These are phyloP conservation scores for Epiperipatus broadwayi DNA, from an alignment of 2,888 invertebrate genomes.

Conservation along the genomic window DNA sequence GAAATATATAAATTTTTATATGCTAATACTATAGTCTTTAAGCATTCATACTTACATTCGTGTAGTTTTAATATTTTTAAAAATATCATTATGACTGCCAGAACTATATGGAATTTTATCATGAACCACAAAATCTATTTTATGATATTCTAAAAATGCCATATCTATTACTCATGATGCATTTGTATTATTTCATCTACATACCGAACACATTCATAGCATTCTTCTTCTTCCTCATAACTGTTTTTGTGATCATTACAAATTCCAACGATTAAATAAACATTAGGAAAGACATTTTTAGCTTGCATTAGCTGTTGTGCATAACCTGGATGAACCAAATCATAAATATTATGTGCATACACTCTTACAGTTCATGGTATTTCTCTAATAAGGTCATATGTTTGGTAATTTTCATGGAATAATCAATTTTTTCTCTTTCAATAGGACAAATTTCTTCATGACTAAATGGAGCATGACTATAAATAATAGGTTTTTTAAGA, in stretches of 20 bases:
- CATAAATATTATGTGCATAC: conserved; percentile 96
- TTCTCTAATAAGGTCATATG: conserved; percentile 59
- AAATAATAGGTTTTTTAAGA: too few relatives aligned
- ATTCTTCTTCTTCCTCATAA: conserved; percentile 73
- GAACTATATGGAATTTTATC: conserved; percentile 92
- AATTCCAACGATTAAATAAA: conserved; percentile 94
- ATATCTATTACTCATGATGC: conserved; percentile 87
- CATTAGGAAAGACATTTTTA: conserved; percentile 83
- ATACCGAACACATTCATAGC: conserved; percentile 89
- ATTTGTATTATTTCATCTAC: conserved; percentile 89
- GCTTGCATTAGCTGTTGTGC: conserved; percentile 90
- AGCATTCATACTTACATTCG: too few relatives aligned
- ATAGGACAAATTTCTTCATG: conserved; percentile 55
- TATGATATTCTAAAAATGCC: conserved; percentile 68
- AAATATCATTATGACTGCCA: conserved; percentile 53
- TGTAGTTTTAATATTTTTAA: conserved; percentile 69
- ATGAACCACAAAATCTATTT: conserved; percentile 97
- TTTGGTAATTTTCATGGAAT: conserved; percentile 57
- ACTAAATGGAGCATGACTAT: conserved; percentile 59
- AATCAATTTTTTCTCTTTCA: conserved; percentile 58
- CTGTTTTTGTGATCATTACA: too few relatives aligned
- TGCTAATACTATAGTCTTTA: too few relatives aligned
- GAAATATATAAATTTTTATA: too few relatives aligned
- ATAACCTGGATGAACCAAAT: conserved; percentile 96
- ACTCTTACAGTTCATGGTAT: conserved; percentile 66